phyloP scores from a whole-genome alignment of 2,113 vertebrate species.

The Stictonetta naevosa region DNA sequence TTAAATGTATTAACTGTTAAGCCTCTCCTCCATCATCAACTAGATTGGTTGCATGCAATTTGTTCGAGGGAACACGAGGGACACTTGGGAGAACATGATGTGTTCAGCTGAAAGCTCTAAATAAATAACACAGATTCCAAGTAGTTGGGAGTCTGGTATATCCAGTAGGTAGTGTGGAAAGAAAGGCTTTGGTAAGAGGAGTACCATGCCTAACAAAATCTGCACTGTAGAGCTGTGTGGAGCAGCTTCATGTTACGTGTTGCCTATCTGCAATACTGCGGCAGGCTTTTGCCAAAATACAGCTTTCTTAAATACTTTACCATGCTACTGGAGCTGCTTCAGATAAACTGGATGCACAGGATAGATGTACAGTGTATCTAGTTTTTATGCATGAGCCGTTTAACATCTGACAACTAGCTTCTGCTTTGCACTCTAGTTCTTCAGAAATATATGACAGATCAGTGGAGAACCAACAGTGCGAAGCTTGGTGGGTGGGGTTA shows the following conservation, averaged over 20 bases:
- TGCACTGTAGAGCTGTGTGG: not conserved
- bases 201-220: not conserved
- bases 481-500: not conserved
- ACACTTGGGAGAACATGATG: not conserved
- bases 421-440: not conserved
- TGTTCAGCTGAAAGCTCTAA: slow-evolving; percentile 15
- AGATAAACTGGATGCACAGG: not conserved
- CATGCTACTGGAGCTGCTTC: not conserved
- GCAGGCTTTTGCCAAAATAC: not conserved
- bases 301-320: not conserved
- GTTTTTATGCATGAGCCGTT: not conserved
- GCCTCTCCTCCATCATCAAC: slow-evolving; percentile 53
- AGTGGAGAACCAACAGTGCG: not conserved
- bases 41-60: slow-evolving; percentile 42
- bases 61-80: not conserved
- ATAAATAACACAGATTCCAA: not conserved
- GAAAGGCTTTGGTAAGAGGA: not conserved
- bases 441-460: not conserved
- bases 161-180: not conserved
- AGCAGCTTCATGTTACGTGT: accelerated
- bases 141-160: not conserved
- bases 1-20: slow-evolving; percentile 63
- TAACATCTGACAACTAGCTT: not conserved
- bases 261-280: not conserved
- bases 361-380: not conserved